Base-by-base conservation (phyloP, 2,888 invertebrate genomes). In the Bhutanitis thaidina region DNA sequence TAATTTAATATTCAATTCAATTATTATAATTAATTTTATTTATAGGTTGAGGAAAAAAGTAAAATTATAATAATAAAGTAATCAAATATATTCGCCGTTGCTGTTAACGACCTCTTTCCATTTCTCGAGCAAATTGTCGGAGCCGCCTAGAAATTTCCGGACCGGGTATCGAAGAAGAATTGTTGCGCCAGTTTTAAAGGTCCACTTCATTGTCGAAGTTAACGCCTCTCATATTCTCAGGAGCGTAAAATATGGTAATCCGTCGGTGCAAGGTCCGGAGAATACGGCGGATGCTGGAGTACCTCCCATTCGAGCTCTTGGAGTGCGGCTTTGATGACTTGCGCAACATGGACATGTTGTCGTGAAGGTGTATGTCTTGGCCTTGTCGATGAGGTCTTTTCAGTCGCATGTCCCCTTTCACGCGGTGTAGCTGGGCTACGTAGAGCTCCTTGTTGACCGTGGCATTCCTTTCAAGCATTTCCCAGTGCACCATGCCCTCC, bases 221-320 rank as follows among this genome's bases (percentile, higher is more conserved):
- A 13, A 40, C 27, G 25, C 27, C 16, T 7, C n/a, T 16, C n/a
- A 37, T 40, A 27, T 40, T 0, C 7, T 27, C 12, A 27, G 27
- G 13, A 40, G 27, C 12, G 9, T 7, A 25, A 25, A 40, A 27
- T 7, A 40, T 39, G 25, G 25, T 13, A 37, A 37, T 16, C 37
- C 1, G 14, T 40, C 27, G 25, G 27, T 27, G 13, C 25, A 40
- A 40, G n/a, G n/a, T n/a, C n/a, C n/a, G n/a, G n/a, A n/a, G n/a
- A n/a, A n/a, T n/a, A n/a, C n/a, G n/a, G n/a, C 0, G 39, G 44
- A 36, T 37, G 44, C n/a, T 12, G 35, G 25, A 44, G 25, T 8
- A 44, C 36, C 27, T 44, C 36, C 45, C 29, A 38, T 38, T 38
- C 32, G 27, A 38, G 32, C 46, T 46, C 30, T 29, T 29, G 29